phyloP scores from a whole-genome alignment of 2,113 vertebrate species.

The Erythrolamprus reginae region DNA sequence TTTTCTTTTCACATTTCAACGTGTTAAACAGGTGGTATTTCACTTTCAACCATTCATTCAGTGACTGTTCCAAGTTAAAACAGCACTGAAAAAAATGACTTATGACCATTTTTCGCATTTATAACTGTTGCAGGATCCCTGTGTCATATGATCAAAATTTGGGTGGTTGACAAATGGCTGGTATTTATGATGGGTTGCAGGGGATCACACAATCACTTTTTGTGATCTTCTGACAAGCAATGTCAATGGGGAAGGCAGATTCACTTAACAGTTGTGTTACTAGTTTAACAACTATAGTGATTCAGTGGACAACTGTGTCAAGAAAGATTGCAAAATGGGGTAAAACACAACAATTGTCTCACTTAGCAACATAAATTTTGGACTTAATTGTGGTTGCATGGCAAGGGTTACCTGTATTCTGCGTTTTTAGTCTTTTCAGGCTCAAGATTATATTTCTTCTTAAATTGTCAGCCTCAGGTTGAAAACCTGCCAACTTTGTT shows the following conservation, averaged over 20 bases:
- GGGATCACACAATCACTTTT: not conserved
- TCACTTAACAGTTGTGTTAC: not conserved
- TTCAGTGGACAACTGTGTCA: not conserved
- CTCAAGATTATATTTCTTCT: slow-evolving; percentile 51
- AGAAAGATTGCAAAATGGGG: not conserved
- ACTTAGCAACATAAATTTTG: not conserved
- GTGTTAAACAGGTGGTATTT: not conserved
- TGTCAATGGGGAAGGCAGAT: not conserved
- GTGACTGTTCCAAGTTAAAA: not conserved
- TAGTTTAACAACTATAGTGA: not conserved
- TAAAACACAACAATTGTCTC: not conserved
- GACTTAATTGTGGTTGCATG: not conserved
- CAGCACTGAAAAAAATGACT: not conserved
- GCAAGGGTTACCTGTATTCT: slow-evolving; percentile 5
- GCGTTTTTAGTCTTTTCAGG: slow-evolving; percentile 35
- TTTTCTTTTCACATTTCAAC: not conserved
- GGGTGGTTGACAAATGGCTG: not conserved
- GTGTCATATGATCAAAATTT: not conserved
- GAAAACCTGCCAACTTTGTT: slow-evolving; percentile 60
- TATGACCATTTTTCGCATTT: not conserved
- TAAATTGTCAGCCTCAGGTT: slow-evolving; percentile 69
- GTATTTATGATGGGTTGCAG: not conserved
- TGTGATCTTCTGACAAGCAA: not conserved
- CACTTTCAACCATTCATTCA: not conserved
- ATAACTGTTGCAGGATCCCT: not conserved